Base-by-base conservation (phyloP, 2,888 invertebrate genomes). In the Saturnia japonica region DNA sequence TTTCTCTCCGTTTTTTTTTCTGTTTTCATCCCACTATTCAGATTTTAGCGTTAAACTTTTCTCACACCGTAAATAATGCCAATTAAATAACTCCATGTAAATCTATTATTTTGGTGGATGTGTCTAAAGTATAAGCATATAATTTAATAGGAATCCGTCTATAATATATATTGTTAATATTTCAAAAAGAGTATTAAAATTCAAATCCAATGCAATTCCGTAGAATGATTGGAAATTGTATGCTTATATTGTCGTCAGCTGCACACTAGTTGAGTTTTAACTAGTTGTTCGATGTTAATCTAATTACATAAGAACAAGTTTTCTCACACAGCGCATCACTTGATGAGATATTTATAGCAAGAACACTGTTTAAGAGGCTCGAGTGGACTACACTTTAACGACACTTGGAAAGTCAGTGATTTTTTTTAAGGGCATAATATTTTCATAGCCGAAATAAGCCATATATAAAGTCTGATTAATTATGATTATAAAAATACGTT, bases 301-400 rank as follows among this genome's bases (percentile, higher is more conserved):
- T 54, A 54, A 54, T 54, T 22, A 22, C 54, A 54, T 54, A 54
- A 54, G 54, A 54, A 54, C 54, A 54, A 54, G 22, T 54, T 54
- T 54, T 11, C 54, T 54, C 54, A 22, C 51, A 51, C 4, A 51
- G 9, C n/a, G 11, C 7, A 54, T 54, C 19, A 54, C 54, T 54
- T 54, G 22, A 54, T 54, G 54, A 22, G 54, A 54, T 54, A 54
- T 54, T 54, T 54, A 54, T 54, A 54, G 54, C 54, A 19, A 19
- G 22, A 54, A 54, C n/a, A 54, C 22, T 22, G 54, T 54, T 54
- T 54, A 54, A 54, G 54, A 22, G 19, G 9, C 9, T 54, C 8
- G 22, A 9, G 22, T 54, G 54, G 22, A 11, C 54, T 54, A 8
- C n/a, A 54, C 54, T 54, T 22, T 11, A 54, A 22, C 54, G 54